Conservation (phyloP, 2,888 invertebrate genomes). For the Agriopis aurantiaria region DNA sequence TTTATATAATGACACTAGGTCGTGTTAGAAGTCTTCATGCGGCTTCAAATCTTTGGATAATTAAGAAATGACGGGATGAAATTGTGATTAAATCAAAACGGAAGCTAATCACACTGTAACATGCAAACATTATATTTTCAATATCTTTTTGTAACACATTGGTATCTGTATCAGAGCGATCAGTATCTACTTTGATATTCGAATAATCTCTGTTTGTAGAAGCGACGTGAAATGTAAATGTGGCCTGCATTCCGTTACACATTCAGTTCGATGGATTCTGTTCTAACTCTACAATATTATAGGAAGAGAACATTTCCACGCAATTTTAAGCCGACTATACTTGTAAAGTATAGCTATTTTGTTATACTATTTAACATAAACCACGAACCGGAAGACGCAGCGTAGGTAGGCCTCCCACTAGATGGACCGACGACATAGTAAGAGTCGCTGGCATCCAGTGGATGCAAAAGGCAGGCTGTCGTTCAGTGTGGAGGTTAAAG, state of each 20-base stretch:
- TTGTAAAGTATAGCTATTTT: too few species aligned
- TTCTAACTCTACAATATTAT: constrained; percentile 7
- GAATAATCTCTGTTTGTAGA: constrained; percentile 21
- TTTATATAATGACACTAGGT: too few species aligned
- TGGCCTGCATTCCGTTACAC: constrained; percentile 13
- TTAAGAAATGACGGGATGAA: neutral
- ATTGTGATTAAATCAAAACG: neutral
- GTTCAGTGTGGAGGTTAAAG: too few species aligned
- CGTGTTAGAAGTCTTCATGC: neutral
- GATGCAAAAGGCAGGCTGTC: too few species aligned
- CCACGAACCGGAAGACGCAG: too few species aligned
- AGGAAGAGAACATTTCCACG: neutral
- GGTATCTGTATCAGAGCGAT: constrained; percentile 16
- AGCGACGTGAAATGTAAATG: constrained; percentile 18
- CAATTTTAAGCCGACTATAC: too few species aligned
- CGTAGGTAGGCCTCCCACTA: too few species aligned
- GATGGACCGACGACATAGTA: too few species aligned
- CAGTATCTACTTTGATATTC: constrained; percentile 21
- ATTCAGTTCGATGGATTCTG: constrained; percentile 19
- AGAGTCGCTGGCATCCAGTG: too few species aligned
- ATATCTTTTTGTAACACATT: constrained; percentile 11
- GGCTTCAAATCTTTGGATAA: too few species aligned
- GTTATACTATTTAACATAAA: too few species aligned
- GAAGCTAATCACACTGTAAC: constrained; percentile 1
- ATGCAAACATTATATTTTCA: constrained; percentile 2